Percentiles rank a stretch among this genome's conserved stretches.
Conservation (phyloP, 1,140 invertebrate species). For the Batillaria attramentaria region DNA sequence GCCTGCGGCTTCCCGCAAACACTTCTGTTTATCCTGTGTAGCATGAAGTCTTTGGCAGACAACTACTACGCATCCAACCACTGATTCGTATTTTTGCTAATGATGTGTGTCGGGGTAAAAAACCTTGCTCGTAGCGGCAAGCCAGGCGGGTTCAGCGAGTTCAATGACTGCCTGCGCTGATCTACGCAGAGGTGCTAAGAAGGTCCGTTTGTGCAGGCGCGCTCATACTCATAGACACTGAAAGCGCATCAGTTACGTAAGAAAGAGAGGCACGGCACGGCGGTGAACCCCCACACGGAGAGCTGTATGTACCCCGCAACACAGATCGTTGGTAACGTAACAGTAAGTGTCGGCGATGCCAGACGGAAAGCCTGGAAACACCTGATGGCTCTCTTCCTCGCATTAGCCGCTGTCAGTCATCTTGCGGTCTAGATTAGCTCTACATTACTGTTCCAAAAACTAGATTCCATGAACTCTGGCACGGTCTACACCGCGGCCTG, state of each 20-base stretch:
- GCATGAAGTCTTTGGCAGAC: constrained; percentile 6
- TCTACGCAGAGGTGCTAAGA: constrained; percentile 26
- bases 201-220: no score
- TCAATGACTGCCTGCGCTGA: constrained; percentile 26
- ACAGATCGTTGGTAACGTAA: no score
- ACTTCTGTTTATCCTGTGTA: neutral
- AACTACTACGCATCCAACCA: constrained; percentile 16
- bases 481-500: no score
- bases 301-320: no score
- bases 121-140: constrained; percentile 21
- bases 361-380: neutral
- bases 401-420: neutral
- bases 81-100: constrained; percentile 23
- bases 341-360: no score
- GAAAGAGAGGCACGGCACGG: neutral
- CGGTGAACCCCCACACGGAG: neutral
- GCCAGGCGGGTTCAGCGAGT: constrained; percentile 21
- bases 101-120: constrained; percentile 28
- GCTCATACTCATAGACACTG: neutral
- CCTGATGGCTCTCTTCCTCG: constrained; percentile 5
- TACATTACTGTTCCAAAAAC: no score
- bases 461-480: no score
- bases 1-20: no score
- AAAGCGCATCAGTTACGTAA: constrained; percentile 8
- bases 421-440: neutral